Percentiles rank a stretch among this genome's conserved stretches.
These are phyloP conservation scores for Drosophila eugracilis DNA, from an alignment of 1,140 invertebrate species.

Conservation along the genomic window DNA sequence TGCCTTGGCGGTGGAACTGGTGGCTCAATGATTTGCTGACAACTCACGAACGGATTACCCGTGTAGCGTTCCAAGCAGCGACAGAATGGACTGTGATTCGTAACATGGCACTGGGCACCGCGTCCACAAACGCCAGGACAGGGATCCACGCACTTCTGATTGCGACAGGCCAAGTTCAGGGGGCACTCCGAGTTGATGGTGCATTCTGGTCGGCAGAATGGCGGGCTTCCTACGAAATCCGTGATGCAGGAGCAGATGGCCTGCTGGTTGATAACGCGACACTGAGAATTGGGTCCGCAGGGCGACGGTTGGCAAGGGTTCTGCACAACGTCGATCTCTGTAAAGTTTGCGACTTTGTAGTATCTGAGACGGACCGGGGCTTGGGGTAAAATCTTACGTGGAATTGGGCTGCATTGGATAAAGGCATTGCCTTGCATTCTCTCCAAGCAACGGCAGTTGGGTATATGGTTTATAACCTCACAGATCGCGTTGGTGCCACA, in stretches of 20 bases:
- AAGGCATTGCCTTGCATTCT: constrained; percentile 92
- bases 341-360: constrained; percentile 41
- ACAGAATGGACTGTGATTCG: constrained; percentile 88
- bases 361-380: constrained; percentile 55
- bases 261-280: constrained; percentile 87
- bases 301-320: constrained; percentile 88
- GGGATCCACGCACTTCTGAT: constrained; percentile 89
- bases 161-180: constrained; percentile 88
- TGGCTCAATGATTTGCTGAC: constrained; percentile 87
- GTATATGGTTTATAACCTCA: constrained; percentile 91
- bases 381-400: constrained; percentile 84
- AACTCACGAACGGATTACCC: constrained; percentile 89
- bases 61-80: constrained; percentile 87
- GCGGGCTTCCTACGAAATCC: constrained; percentile 91
- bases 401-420: constrained; percentile 87
- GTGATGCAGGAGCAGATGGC: constrained; percentile 90
- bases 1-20: constrained; percentile 87
- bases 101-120: constrained; percentile 87
- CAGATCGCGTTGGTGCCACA: constrained; percentile 91
- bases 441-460: constrained; percentile 89
- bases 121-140: constrained; percentile 89
- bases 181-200: constrained; percentile 88
- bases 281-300: constrained; percentile 90
- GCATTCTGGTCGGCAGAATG: constrained; percentile 90
- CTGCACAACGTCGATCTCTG: constrained; percentile 81